Conservation (phyloP, 2,888 invertebrate species). For the Ellobium chinense region DNA sequence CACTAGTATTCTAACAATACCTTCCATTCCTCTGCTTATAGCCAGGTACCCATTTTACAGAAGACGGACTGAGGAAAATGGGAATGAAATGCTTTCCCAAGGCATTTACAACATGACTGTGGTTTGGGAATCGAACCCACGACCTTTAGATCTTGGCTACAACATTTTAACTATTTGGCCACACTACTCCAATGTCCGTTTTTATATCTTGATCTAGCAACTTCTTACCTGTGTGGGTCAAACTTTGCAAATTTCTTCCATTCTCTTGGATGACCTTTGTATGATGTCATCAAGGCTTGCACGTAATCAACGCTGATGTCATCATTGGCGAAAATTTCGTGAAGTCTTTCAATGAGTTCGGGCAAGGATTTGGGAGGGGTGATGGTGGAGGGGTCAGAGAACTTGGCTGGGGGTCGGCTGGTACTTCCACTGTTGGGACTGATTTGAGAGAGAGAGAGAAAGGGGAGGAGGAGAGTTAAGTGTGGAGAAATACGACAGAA, state of each 20-base stretch:
- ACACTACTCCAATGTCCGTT: too few relatives aligned
- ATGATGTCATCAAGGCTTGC: conserved; percentile 87
- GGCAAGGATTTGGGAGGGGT: conserved; percentile 61
- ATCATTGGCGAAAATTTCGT: conserved; percentile 88
- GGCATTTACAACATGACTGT: too few relatives aligned
- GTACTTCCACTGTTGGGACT: neutral
- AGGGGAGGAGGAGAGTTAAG: neutral
- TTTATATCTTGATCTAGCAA: too few relatives aligned
- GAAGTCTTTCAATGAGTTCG: conserved; percentile 82
- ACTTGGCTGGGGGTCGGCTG: neutral
- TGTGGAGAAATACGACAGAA: neutral
- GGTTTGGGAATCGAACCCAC: too few relatives aligned
- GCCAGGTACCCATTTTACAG: too few relatives aligned
- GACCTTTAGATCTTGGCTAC: too few relatives aligned
- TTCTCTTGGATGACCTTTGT: conserved; percentile 92
- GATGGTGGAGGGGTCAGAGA: conserved; percentile 52
- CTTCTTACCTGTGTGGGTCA: conserved; percentile 92
- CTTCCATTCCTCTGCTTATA: too few relatives aligned
- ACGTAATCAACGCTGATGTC: conserved; percentile 95
- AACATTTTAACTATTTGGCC: too few relatives aligned
- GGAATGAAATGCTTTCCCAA: too few relatives aligned
- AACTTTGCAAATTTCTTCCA: conserved; percentile 97
- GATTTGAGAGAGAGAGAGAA: neutral
- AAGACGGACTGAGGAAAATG: too few relatives aligned
- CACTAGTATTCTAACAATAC: too few relatives aligned